Evolutionary conservation across 2,797 vertebrate species (phyloP).

Genomic region (Gymnothorax javanicus): DNA sequence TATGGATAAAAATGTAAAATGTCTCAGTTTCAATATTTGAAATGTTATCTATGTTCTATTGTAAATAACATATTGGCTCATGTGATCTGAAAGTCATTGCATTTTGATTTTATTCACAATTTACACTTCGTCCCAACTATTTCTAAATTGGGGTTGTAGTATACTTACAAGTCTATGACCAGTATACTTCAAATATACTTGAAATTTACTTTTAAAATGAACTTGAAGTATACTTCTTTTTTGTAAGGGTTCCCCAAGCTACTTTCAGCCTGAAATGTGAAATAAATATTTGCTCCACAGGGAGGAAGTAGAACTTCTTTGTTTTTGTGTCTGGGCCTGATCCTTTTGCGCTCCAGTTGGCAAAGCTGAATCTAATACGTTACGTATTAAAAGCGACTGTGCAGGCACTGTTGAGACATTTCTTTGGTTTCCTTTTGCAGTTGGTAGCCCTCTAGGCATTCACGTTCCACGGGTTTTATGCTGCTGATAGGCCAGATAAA

Average conservation of each 20-base stretch:
- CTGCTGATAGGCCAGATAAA: constrained; percentile 37
- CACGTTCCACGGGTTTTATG: constrained; percentile 48
- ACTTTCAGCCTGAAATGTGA: background rate
- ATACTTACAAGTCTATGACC: too few relatives aligned
- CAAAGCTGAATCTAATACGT: constrained; percentile 31
- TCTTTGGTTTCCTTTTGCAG: constrained; percentile 4
- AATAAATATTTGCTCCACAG: constrained; percentile 3
- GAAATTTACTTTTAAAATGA: too few relatives aligned
- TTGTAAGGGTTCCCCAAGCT: background rate
- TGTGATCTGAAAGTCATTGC: too few relatives aligned
- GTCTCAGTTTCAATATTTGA: too few relatives aligned
- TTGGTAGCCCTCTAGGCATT: constrained; percentile 44
- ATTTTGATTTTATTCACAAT: too few relatives aligned
- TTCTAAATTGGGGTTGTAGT: too few relatives aligned
- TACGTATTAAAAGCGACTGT: constrained; percentile 36
- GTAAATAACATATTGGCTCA: too few relatives aligned
- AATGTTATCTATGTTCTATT: too few relatives aligned
- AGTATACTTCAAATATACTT: too few relatives aligned
- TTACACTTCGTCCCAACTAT: too few relatives aligned
- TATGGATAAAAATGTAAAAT: too few relatives aligned
- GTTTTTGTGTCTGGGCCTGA: background rate
- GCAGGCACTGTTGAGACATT: background rate
- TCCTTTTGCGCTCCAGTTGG: background rate
- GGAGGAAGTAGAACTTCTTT: background rate
- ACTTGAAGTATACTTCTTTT: background rate